Percentiles rank a stretch among this genome's conserved stretches.
These are phyloP conservation scores for Eueremaeus valkanovi DNA, from an alignment of 2,888 invertebrate species.

Conservation along the genomic window DNA sequence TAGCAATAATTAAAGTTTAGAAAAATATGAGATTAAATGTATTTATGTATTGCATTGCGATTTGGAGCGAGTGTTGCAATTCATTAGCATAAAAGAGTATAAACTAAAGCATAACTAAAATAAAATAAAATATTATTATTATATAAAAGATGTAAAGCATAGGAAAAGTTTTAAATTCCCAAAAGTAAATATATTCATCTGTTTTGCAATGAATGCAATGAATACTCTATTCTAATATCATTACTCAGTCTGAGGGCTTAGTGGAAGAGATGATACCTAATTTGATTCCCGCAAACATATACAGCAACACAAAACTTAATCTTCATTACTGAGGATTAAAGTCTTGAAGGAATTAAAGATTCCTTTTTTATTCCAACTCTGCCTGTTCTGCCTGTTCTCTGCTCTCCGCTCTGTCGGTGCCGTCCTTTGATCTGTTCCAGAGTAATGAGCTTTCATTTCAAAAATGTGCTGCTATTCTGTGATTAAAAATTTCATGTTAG, in stretches of 20 bases:
- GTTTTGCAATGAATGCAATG: constrained; percentile 16
- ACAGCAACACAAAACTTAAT: constrained; percentile 39
- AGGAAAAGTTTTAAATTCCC: constrained; percentile 3
- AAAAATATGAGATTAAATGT: constrained; percentile 23
- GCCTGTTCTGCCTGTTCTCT: background rate
- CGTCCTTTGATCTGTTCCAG: constrained; percentile 20
- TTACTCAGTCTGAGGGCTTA: constrained; percentile 26
- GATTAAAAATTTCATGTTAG: constrained; percentile 22
- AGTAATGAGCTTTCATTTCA: constrained; percentile 33
- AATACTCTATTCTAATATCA: constrained; percentile 27
- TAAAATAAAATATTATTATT: too few species aligned
- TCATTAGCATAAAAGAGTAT: constrained; percentile 7
- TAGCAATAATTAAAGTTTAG: constrained; percentile 26
- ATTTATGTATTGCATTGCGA: constrained; percentile 6
- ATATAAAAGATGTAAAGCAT: constrained; percentile 8
- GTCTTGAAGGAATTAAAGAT: constrained; percentile 36
- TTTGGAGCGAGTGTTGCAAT: constrained; percentile 28
- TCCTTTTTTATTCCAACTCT: constrained; percentile 6
- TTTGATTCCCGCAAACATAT: constrained; percentile 35
- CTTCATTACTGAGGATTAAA: constrained; percentile 46
- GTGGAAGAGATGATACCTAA: constrained; percentile 28
- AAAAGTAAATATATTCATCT: constrained; percentile 29
- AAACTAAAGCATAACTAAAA: constrained; percentile 10
- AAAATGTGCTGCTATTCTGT: constrained; percentile 22
- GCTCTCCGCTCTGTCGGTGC: background rate